Conservation (phyloP, 2,113 vertebrate species). For the Rhodinocichla rosea region DNA sequence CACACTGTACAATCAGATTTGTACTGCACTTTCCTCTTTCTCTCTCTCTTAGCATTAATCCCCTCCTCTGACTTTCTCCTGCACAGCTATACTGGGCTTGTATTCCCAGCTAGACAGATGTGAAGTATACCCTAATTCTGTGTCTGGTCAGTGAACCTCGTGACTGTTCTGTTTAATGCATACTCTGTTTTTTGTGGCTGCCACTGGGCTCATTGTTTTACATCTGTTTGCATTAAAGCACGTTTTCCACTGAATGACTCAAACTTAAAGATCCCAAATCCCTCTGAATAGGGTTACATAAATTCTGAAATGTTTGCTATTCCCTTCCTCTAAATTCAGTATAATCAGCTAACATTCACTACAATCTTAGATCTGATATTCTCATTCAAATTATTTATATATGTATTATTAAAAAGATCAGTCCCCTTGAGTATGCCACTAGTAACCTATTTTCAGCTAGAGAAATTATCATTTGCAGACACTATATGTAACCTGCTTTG, state of each 20-base stretch:
- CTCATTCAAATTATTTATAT: slow-evolving; percentile 53
- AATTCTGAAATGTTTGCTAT: slow-evolving; percentile 29
- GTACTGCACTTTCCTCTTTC: background rate
- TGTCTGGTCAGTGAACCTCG: slow-evolving; percentile 20
- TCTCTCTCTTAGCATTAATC: background rate
- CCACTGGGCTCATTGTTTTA: slow-evolving; percentile 30
- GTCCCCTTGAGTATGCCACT: slow-evolving; percentile 5
- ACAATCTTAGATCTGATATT: slow-evolving; percentile 1
- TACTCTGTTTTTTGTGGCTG: background rate
- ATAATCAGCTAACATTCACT: background rate
- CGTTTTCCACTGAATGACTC: slow-evolving; percentile 10
- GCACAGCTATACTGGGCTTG: background rate
- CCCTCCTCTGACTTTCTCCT: background rate
- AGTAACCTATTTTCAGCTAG: slow-evolving; percentile 7
- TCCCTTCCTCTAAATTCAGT: background rate
- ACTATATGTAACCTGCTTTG: slow-evolving; percentile 16
- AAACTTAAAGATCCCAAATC: slow-evolving; percentile 40
- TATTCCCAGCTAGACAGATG: background rate
- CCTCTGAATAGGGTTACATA: slow-evolving; percentile 18
- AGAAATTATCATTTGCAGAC: slow-evolving; percentile 52
- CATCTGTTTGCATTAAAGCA: slow-evolving; percentile 47
- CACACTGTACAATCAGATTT: background rate
- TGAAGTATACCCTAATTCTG: background rate
- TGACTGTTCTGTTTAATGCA: background rate
- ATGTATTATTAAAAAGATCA: slow-evolving; percentile 31